Evolutionary conservation across 2,113 vertebrate genomes (phyloP).

Genomic region (Pollimyrus isidori): DNA sequence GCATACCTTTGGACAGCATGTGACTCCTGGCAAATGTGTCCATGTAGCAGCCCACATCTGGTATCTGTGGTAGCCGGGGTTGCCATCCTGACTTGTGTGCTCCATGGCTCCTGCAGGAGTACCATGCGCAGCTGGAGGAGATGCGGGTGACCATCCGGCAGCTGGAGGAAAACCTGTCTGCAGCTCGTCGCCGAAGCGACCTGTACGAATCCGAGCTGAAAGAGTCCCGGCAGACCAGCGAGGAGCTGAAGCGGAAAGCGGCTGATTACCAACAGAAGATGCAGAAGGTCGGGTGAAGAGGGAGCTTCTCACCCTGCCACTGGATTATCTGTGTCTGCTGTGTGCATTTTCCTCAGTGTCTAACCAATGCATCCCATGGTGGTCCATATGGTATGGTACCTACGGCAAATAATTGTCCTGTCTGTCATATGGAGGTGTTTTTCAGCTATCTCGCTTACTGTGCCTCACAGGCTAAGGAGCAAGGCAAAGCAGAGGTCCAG

Average conservation of each 20-base stretch:
- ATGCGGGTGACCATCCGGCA: constrained; percentile 93
- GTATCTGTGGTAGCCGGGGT: neutral
- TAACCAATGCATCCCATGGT: neutral
- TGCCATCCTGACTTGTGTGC: neutral
- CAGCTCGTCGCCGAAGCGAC: constrained; percentile 89
- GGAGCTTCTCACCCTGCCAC: neutral
- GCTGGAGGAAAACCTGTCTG: constrained; percentile 92
- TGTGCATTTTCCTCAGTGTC: neutral
- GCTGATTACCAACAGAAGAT: constrained; percentile 86
- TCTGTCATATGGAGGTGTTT: neutral
- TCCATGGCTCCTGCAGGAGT: constrained; percentile 65
- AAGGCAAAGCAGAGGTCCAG: constrained; percentile 84
- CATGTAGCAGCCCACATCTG: neutral
- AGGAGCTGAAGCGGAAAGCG: constrained; percentile 91
- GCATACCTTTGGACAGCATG: neutral
- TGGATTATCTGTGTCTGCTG: neutral
- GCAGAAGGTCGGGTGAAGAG: constrained; percentile 70
- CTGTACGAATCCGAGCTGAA: constrained; percentile 90
- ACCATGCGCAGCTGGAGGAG: constrained; percentile 94
- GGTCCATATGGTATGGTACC: neutral
- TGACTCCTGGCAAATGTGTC: neutral
- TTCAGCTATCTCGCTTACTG: neutral
- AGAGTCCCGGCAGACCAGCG: constrained; percentile 81
- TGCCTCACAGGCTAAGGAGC: constrained; percentile 80
- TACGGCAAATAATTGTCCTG: too few species aligned